Evolutionary conservation across 2,888 invertebrate genomes (phyloP), one percentile per base, ranked within the genome.

Genomic region (Cacoxenus indagator): DNA sequence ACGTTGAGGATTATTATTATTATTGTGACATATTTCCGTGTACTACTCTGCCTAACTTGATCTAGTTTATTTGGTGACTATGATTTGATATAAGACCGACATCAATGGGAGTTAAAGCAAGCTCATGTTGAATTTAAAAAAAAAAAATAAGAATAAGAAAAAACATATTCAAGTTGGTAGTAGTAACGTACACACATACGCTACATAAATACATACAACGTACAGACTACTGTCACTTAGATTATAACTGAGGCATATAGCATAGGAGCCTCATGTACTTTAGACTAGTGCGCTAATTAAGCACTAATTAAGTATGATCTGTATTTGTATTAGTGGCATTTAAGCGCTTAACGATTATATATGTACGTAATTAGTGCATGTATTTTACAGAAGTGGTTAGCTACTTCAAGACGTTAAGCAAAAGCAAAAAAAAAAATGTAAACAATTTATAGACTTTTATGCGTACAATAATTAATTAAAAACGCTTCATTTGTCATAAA

Each of bases 241-340:
- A 51, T 5, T 19, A 4, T 8, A 51, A 1, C 19, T 19, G 11
- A 22, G 24, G 54, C 26, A 22, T 54, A 8, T 14, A 54, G 24
- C 2, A 22, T 24, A 26, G 11, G 22, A 26, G 11, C 26, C 8
- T 54, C 22, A 54, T 6, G 11, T 54, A 24, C 19, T 11, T 1
- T 22, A 24, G 26, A 11, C 26, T 54, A 54, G 37, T 37, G 37
- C 37, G 37, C 37, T 37, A 37, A 37, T 37, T 37, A 37, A 37
- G 37, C 37, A 5, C 37, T 5, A n/a, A 48, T 19, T 57, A 57
- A 57, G 55, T n/a, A 24, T 51, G 22, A 17, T 31, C 19, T 37
- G 37, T 11, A 62, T 22, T 43, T 59, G 19, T 31, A 31, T 59
- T 62, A 62, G 61, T 62, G 61, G 43, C 61, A 62, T 62, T 45